Evolutionary conservation across 2,113 vertebrate genomes (phyloP), one percentile per base, ranked within the genome.

Genomic region (Aegotheles bennettii): DNA sequence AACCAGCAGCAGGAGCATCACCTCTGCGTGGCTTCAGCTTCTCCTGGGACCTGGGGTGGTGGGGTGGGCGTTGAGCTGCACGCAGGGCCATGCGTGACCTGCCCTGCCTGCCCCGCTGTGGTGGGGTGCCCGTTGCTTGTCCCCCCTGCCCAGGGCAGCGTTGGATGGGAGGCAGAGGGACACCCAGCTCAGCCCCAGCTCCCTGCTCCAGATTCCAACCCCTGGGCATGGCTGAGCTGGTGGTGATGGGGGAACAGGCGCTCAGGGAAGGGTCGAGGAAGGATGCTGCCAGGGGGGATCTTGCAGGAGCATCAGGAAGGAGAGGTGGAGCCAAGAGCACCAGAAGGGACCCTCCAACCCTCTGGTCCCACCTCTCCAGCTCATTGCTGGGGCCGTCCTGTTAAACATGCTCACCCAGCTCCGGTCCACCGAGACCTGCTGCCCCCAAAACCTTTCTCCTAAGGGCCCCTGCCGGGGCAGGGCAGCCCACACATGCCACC

Each of bases 401-500:
- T 71, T 15, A 4, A 89, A 36, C 16, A 6, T 1, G 3, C 8
- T 31, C 1, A 0, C 25, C 36, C 36, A 8, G 19, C 28, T 57
- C 23, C 45, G 20, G 2, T 12, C n/a, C 11, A 5, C 31, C 0
- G 2, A 42, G 31, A 16, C 31, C 31, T 0, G 0, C 43, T 5
- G 38, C 38, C 45, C 31, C 29, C 31, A 28, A 5, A 57, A 5
- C 28, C 59, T 43, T 42, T 31, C 26, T 38, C 26, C 18, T 11
- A 2, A 45, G 23, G 29, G n/a, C 33, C 75, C 42, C 76, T 20
- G 57, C 43, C 69, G 0, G 31, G 35, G 70, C 60, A 20, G 38
- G 28, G 53, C 76, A 60, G 51, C 38, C 78, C 6, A 2, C 87
- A 29, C 69, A 9, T n/a, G 70, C 48, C 3, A 1, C 36, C 53